Percentiles rank a stretch among this genome's conserved stretches.
phyloP scores from a whole-genome alignment of 2,797 vertebrate species.

The Enoplosus armatus region DNA sequence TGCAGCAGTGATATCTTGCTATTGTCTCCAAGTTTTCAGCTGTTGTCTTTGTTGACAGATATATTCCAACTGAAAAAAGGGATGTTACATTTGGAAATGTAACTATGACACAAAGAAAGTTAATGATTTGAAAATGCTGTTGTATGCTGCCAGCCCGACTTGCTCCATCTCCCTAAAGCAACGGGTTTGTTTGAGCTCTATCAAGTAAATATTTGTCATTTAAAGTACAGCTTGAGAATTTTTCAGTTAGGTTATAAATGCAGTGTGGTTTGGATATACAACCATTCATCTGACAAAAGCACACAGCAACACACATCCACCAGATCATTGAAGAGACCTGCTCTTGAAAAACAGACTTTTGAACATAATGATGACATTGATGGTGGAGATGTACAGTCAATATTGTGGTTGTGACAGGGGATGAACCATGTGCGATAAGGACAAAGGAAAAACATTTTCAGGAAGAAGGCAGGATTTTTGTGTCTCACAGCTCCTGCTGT shows the following conservation, averaged over 20 bases:
- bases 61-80: not conserved
- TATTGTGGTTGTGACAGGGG: constrained; percentile 51
- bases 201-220: not conserved
- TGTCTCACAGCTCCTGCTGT: constrained; percentile 64
- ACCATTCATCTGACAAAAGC: constrained; percentile 9
- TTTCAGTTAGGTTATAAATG: not conserved
- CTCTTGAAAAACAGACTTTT: constrained; percentile 35
- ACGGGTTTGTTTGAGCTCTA: not conserved
- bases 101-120: not conserved
- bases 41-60: not conserved
- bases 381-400: constrained; percentile 36
- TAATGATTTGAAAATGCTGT: not conserved
- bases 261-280: not conserved
- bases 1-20: not conserved
- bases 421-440: constrained; percentile 62
- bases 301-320: constrained; percentile 1
- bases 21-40: not conserved
- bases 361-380: constrained; percentile 40
- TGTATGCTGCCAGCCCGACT: not conserved
- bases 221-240: not conserved
- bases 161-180: not conserved
- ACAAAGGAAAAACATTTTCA: constrained; percentile 72
- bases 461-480: constrained; percentile 69
- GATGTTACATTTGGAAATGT: not conserved
- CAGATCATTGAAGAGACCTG: constrained; percentile 1